phyloP scores from a whole-genome alignment of 2,113 vertebrate species.

The Tragelaphus buxtoni region DNA sequence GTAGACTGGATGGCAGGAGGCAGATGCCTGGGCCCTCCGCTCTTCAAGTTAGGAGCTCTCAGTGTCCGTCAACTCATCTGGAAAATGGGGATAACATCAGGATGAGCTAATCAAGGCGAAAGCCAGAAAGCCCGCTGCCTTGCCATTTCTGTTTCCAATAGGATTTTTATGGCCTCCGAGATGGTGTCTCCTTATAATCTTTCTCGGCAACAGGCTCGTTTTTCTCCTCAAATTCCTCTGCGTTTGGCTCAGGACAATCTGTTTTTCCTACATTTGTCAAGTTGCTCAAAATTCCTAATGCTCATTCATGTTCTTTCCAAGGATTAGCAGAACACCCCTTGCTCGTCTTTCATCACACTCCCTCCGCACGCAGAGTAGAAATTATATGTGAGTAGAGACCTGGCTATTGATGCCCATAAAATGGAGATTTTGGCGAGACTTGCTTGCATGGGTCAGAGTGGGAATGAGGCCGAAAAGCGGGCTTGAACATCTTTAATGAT shows the following conservation, averaged over 20 bases:
- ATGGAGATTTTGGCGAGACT: conserved; percentile 55
- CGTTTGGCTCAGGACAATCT: conserved; percentile 55
- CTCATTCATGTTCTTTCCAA: conserved; percentile 54
- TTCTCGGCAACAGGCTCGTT: background rate
- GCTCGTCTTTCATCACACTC: conserved; percentile 4
- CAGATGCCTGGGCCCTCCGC: background rate
- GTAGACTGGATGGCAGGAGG: background rate
- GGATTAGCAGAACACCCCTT: background rate
- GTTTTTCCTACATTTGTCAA: conserved; percentile 61
- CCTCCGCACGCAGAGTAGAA: background rate
- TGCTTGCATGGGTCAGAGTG: conserved; percentile 49
- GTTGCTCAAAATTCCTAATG: conserved; percentile 50
- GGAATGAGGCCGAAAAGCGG: conserved; percentile 40
- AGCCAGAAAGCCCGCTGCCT: conserved; percentile 33
- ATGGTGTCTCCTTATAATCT: conserved; percentile 49
- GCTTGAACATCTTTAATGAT: conserved; percentile 67
- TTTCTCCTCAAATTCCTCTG: conserved; percentile 35
- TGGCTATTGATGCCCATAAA: conserved; percentile 49
- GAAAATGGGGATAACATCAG: conserved; percentile 46
- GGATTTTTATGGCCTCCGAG: conserved; percentile 58
- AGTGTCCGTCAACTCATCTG: conserved; percentile 6
- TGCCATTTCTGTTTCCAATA: conserved; percentile 41
- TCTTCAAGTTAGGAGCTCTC: background rate
- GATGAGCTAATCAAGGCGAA: background rate
- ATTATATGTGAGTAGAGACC: conserved; percentile 40